A percentile compares a stretch with the other conserved stretches of the same genome.
These are phyloP conservation scores for Mimachlamys varia DNA, from an alignment of 2,888 invertebrate genomes.

Conservation along the genomic window DNA sequence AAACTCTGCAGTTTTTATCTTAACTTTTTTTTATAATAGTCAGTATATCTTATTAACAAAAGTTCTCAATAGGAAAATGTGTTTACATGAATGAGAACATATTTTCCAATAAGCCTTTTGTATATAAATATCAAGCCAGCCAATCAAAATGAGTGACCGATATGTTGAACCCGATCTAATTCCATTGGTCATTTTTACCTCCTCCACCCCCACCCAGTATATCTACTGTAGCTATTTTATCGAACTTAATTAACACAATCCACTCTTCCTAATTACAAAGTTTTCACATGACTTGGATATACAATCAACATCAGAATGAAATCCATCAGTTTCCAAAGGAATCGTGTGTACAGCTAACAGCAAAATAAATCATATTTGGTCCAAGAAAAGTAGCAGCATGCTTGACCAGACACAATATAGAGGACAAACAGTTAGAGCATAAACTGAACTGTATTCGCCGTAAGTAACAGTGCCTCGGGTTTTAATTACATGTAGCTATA, in stretches of 20 bases:
- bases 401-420: background rate
- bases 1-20: too few relatives aligned
- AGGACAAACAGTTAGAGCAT: background rate
- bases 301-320: background rate
- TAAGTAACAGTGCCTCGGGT: background rate
- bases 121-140: background rate
- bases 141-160: background rate
- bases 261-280: background rate
- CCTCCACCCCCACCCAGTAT: background rate
- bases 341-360: background rate
- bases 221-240: background rate
- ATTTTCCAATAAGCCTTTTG: background rate
- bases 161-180: background rate
- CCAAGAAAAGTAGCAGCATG: background rate
- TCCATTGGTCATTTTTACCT: background rate
- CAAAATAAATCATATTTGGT: slow-evolving; percentile 27
- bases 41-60: too few relatives aligned
- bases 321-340: background rate
- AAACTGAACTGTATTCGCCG: background rate
- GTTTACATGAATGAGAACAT: background rate
- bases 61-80: too few relatives aligned
- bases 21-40: too few relatives aligned
- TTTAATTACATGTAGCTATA: too few relatives aligned
- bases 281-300: slow-evolving; percentile 4
- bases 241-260: background rate